These are phyloP conservation scores for Ceuthmochares aereus DNA, from an alignment of 2,113 vertebrate species.

Conservation along the genomic window DNA sequence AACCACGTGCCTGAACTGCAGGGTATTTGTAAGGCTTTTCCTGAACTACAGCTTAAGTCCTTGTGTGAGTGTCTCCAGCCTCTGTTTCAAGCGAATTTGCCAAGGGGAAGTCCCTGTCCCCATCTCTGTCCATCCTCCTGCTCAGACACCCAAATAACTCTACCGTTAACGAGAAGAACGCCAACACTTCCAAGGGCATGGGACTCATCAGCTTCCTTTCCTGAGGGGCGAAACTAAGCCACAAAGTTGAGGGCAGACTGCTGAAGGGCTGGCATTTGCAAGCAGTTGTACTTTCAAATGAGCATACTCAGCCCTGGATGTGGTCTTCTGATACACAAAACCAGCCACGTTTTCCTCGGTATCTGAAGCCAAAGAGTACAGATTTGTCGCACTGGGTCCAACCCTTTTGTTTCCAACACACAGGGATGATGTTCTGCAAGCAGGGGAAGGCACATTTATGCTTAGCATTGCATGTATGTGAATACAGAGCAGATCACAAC, in stretches of 20 bases:
- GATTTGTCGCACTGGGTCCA: rapidly evolving
- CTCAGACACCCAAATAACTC: not conserved
- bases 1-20: not conserved
- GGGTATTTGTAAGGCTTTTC: not conserved
- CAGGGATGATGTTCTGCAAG: not conserved
- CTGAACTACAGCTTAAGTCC: not conserved
- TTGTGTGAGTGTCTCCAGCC: not conserved
- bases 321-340: not conserved
- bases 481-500: not conserved
- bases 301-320: rapidly evolving
- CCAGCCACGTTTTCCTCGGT: not conserved
- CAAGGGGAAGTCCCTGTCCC: not conserved
- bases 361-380: not conserved
- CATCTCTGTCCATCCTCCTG: not conserved
- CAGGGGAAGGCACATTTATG: not conserved
- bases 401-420: not conserved
- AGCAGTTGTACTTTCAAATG: not conserved
- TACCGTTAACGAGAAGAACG: rapidly evolving
- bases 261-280: not conserved
- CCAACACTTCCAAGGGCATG: rapidly evolving
- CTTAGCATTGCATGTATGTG: rapidly evolving
- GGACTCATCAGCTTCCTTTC: not conserved
- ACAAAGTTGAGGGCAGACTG: not conserved
- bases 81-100: not conserved
- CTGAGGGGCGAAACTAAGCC: not conserved